Evolutionary conservation across 2,797 vertebrate genomes (phyloP).

Genomic region (Psittacula derbiana): DNA sequence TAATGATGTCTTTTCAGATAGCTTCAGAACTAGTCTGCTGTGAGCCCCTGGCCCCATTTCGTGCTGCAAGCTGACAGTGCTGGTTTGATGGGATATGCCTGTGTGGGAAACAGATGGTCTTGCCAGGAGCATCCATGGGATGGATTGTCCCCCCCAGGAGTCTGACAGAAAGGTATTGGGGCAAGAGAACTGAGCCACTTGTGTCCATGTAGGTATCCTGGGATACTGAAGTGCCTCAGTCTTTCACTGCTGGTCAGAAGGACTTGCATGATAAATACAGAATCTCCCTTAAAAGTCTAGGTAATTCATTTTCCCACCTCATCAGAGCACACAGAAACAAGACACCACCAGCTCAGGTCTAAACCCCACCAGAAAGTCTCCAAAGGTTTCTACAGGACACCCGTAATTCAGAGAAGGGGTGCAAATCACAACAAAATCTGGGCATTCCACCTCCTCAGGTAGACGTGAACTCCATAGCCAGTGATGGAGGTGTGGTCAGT

Average conservation of each 20-base stretch:
- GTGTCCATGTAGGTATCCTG: not conserved
- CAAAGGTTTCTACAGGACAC: not conserved
- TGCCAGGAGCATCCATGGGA: not conserved
- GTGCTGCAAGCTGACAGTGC: not conserved
- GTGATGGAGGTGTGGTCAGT: fast-evolving
- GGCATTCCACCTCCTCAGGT: not conserved
- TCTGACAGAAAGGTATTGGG: not conserved
- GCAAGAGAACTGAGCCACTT: not conserved
- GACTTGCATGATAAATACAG: not conserved
- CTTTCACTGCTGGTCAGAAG: not conserved
- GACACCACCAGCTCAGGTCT: not conserved
- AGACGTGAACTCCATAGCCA: not conserved
- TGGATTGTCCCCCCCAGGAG: not conserved
- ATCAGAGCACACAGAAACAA: not conserved
- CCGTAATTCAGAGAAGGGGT: not conserved
- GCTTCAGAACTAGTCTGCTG: not conserved
- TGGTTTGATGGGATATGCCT: not conserved
- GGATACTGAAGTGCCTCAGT: not conserved
- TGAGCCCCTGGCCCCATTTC: fast-evolving
- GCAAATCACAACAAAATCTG: not conserved
- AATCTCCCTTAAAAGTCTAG: not conserved
- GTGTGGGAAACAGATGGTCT: not conserved
- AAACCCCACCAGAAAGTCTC: not conserved
- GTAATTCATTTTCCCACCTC: not conserved
- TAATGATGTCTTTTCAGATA: not conserved